A percentile compares a stretch with the other conserved stretches of the same genome.
Evolutionary conservation across 2,113 vertebrate genomes (phyloP).

Genomic region (Sylvicapra grimmia): DNA sequence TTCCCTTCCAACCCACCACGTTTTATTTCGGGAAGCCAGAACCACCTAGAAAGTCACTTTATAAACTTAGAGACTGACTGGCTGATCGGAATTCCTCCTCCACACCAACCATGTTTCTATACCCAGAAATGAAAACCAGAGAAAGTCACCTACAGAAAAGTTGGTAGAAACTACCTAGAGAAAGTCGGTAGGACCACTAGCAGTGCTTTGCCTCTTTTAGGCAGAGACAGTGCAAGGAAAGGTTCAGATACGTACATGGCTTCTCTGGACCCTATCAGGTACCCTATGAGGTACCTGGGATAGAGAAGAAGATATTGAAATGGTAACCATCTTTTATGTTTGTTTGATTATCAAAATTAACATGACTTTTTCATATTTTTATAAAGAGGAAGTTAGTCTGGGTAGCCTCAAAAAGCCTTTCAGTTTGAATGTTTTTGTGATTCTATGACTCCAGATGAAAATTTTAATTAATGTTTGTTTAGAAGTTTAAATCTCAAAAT

Average conservation of each 20-base stretch:
- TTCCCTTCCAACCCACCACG: neutral
- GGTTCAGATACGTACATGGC: neutral
- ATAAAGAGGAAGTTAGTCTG: neutral
- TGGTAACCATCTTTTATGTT: neutral
- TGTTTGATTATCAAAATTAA: neutral
- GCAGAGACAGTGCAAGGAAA: neutral
- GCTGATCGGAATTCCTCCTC: neutral
- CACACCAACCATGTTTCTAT: neutral
- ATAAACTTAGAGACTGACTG: neutral
- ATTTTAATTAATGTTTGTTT: neutral
- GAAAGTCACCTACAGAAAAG: neutral
- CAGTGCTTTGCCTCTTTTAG: neutral
- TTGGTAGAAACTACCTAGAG: neutral
- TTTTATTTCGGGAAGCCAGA: neutral
- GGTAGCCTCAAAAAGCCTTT: neutral
- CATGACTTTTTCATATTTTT: neutral
- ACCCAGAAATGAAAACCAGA: neutral
- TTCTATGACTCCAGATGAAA: neutral
- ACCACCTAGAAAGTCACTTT: neutral
- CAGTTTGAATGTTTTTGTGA: neutral
- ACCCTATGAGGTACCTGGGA: neutral
- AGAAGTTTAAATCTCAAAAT: neutral
- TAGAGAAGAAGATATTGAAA: neutral
- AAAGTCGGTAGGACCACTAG: neutral
- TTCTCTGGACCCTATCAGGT: neutral